Evolutionary conservation across 2,113 vertebrate species (phyloP).

Genomic region (Apteryx owenii): DNA sequence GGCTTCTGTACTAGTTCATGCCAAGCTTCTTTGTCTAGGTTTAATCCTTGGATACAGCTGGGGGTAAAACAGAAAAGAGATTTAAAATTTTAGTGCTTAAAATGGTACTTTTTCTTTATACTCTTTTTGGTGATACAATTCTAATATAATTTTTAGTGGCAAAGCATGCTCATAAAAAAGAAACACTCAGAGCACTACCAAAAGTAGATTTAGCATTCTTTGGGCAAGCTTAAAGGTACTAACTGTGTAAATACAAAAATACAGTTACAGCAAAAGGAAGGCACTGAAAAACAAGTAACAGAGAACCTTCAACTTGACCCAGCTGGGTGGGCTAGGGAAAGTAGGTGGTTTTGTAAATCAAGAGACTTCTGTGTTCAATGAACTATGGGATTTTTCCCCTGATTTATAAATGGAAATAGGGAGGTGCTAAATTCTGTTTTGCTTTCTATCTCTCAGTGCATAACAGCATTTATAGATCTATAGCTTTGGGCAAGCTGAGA

Average conservation of each 20-base stretch:
- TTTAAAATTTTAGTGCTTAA: background rate
- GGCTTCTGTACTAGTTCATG: slow-evolving; percentile 76
- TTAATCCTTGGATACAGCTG: slow-evolving; percentile 98
- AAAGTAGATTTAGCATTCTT: background rate
- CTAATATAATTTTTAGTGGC: background rate
- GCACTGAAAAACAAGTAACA: background rate
- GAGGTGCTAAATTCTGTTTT: background rate
- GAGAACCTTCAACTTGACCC: background rate
- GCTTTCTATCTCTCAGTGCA: background rate
- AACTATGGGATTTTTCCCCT: background rate
- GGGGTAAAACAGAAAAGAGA: slow-evolving; percentile 41
- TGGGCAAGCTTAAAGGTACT: background rate
- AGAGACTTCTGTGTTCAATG: background rate
- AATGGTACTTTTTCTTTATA: background rate
- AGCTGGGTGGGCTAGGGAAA: background rate
- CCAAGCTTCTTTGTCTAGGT: slow-evolving; percentile 93
- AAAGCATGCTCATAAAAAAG: background rate
- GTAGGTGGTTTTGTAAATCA: background rate
- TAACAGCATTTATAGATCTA: background rate
- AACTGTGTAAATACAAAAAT: background rate
- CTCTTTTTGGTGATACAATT: background rate
- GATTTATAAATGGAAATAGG: background rate
- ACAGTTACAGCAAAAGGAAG: background rate
- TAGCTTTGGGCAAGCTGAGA: background rate
- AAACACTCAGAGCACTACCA: background rate